These are phyloP conservation scores for Nothoprocta perdicaria DNA, from an alignment of 2,113 vertebrate species.

Conservation along the genomic window DNA sequence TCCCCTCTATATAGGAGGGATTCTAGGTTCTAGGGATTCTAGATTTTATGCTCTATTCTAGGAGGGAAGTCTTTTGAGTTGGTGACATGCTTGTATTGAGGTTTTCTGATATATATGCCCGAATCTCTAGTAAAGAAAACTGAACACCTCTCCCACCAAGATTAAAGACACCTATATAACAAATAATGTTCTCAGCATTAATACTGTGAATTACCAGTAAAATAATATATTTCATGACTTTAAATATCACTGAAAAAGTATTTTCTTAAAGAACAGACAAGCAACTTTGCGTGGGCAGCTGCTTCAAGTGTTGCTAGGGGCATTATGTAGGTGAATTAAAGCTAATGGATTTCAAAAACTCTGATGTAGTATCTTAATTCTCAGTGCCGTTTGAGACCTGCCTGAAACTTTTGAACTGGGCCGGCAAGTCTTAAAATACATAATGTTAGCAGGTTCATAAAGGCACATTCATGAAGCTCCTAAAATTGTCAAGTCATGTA, in stretches of 20 bases:
- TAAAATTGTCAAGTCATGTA: not conserved
- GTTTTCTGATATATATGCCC: not conserved
- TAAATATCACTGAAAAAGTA: not conserved
- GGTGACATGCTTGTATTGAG: not conserved
- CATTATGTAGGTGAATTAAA: not conserved
- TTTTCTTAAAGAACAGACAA: not conserved
- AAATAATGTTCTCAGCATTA: not conserved
- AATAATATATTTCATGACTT: not conserved
- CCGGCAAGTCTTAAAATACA: not conserved
- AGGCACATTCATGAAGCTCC: not conserved
- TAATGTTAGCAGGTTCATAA: not conserved
- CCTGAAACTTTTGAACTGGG: not conserved
- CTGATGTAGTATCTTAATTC: not conserved
- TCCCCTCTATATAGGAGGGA: not conserved
- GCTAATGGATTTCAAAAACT: not conserved
- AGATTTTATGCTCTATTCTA: no score
- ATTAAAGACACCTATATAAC: not conserved
- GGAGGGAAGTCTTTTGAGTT: not conserved
- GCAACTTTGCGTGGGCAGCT: not conserved
- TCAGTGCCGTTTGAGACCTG: not conserved
- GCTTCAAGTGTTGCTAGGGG: not conserved
- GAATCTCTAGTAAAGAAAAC: not conserved
- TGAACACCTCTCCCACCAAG: fast-evolving
- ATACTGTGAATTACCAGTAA: not conserved
- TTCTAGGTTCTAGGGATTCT: no score